Evolutionary conservation across 2,797 vertebrate genomes (phyloP), one percentile per base, ranked within the genome.

Genomic region (Lemur catta): DNA sequence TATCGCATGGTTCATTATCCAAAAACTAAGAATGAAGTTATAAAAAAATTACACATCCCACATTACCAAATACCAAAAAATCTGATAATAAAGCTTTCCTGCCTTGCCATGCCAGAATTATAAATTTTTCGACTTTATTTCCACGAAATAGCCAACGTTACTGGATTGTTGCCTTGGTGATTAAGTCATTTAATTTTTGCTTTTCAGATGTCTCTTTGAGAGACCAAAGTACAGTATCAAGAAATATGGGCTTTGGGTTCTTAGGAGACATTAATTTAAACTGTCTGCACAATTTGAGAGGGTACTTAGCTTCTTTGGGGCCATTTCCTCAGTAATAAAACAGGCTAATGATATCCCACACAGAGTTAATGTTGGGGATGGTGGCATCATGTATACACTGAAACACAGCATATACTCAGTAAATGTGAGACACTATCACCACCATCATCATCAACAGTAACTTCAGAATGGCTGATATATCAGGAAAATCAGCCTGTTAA

Each of bases 121-220:
- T 24, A 78, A 72, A 81, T n/a, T 61, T 76, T 89, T 50, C 46
- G 57, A 78, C 71, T 81, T 92, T 74, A 85, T 59, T 92, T 88
- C 84, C 81, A 97, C 57, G 22, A 96, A 94, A 95, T 59, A 93
- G 79, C 76, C 76, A 74, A 75, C 72, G 61, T 74, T 74, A 82
- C 35, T 59, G 26, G 38, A 82, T 52, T 91, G 43, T 61, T 88
- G 43, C 84, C 76, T 92, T 93, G 84, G 85, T 88, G 90, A 94
- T 85, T 93, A 91, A 95, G 61, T 82, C 80, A 95, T 72, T 88
- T 82, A 96, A 69, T 90, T 92, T 91, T 48, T 80, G 59, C 69
- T 92, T 93, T 91, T 88, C 43, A 17, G 38, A 22, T 57, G 65
- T 57, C 52, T 97, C 80, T 69, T n/a, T 46, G 35, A 88, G 69